Evolutionary conservation across 1,140 invertebrate genomes (phyloP), one percentile per base, ranked within the genome.

Genomic region (Scaptomyza hsui): DNA sequence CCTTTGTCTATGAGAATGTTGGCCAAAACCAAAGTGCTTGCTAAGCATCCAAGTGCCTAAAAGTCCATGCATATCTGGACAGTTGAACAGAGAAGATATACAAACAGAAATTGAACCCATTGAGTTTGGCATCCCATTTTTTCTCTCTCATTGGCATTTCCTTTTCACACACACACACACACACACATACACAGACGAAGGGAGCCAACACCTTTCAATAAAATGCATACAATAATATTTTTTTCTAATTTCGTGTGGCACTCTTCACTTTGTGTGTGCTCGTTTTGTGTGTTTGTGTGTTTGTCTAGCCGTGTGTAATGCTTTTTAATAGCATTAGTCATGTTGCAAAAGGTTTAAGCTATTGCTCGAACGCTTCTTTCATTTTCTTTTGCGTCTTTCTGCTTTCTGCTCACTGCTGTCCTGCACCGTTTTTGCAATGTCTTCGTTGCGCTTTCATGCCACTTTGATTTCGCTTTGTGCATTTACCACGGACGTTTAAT

Each of bases 391-490:
- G 29, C 41, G 19, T 12, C 10, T 29, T 44, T 29, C 39, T 52
- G 51, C 42, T 51, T 63, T 55, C 15, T 37, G n/a, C n/a, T n/a
- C n/a, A n/a, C 39, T 52, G 51, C 42, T 51, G 56, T 55, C 15
- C 37, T 1, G 24, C 4, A 24, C 1, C 6, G 0, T 29, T 29
- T 6, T 49, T 68, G 67, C 53, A 48, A 62, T 60, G 79, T 72
- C 80, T 75, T 80, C 69, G 61, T 39, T 81, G 82, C 82, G 81
- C 81, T 85, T 85, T 85, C 81, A 85, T 85, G 81, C 81, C 81
- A 85, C 81, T 85, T 85, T 86, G 81, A 85, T 86, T 81, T 79
- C 65, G 80, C 80, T 85, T 85, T 88, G 81, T 86, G 81, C 77
- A 63, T 85, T 86, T 77, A 76, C 82, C 81, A 81, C 62, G 77